Evolutionary conservation across 2,113 vertebrate genomes (phyloP).

Genomic region (Brevimyrus niger): DNA sequence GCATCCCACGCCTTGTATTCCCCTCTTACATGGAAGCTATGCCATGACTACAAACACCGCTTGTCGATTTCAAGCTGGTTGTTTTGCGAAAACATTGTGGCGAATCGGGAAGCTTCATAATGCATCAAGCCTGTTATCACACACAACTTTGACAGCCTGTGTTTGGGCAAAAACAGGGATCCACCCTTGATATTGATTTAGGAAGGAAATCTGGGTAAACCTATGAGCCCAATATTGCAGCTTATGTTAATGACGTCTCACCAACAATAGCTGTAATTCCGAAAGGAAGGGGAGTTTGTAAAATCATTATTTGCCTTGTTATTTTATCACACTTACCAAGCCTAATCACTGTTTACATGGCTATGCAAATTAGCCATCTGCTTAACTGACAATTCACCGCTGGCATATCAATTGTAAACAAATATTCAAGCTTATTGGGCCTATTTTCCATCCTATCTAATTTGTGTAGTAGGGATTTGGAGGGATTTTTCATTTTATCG

Average conservation of each 20-base stretch:
- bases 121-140: not conserved
- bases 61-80: not conserved
- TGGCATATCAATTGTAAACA: conserved; percentile 17
- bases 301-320: conserved; percentile 21
- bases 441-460: conserved; percentile 13
- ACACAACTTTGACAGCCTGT: not conserved
- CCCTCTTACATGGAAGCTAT: not conserved
- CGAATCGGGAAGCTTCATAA: not conserved
- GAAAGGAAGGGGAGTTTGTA: conserved; percentile 9
- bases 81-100: not conserved
- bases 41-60: not conserved
- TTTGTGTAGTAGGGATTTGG: conserved; percentile 17
- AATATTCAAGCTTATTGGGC: conserved; percentile 1
- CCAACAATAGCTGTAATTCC: conserved; percentile 6
- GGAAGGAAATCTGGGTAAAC: not conserved
- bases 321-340: conserved; percentile 22
- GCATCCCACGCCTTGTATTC: not conserved
- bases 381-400: conserved; percentile 14
- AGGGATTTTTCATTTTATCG: conserved; percentile 9
- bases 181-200: not conserved
- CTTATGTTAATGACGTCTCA: not conserved
- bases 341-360: conserved; percentile 23
- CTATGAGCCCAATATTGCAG: not conserved
- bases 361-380: conserved; percentile 23
- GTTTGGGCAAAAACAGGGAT: not conserved